phyloP scores from a whole-genome alignment of 2,113 vertebrate genomes.

The Oxygymnocypris stewartii region DNA sequence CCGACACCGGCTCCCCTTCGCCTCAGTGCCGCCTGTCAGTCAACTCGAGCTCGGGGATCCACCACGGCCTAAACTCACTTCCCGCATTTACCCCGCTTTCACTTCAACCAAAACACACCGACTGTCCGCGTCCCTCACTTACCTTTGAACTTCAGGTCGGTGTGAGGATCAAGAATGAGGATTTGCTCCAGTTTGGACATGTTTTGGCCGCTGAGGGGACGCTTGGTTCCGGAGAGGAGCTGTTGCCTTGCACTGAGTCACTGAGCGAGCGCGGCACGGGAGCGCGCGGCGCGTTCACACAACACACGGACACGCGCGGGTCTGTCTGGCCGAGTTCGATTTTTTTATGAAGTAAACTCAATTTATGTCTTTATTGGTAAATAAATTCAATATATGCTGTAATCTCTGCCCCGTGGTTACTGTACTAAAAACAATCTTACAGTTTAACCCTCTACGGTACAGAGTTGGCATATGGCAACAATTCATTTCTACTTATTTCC shows the following conservation, averaged over 20 bases:
- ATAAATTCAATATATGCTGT: neutral
- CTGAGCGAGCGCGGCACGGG: slow-evolving; percentile 58
- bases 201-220: slow-evolving; percentile 72
- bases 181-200: slow-evolving; percentile 95
- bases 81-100: slow-evolving; percentile 63
- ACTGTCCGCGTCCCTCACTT: slow-evolving; percentile 45
- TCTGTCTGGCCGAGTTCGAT: neutral
- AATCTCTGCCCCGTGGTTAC: neutral
- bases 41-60: slow-evolving; percentile 64
- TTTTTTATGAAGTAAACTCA: neutral
- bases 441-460: neutral
- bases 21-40: slow-evolving; percentile 34
- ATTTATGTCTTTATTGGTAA: neutral
- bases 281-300: neutral
- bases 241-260: slow-evolving; percentile 64
- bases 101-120: neutral
- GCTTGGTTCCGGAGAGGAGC: slow-evolving; percentile 65
- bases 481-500: too few relatives aligned
- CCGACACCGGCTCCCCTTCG: neutral
- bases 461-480: too few relatives aligned
- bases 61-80: slow-evolving; percentile 63
- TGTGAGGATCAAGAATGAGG: slow-evolving; percentile 87
- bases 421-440: neutral
- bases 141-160: slow-evolving; percentile 96
- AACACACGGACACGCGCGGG: neutral